Conservation (phyloP, 30 jellyfish, hydroid and myxozoan genomes). For the Aurelia aurita complex sp. Pacific region DNA sequence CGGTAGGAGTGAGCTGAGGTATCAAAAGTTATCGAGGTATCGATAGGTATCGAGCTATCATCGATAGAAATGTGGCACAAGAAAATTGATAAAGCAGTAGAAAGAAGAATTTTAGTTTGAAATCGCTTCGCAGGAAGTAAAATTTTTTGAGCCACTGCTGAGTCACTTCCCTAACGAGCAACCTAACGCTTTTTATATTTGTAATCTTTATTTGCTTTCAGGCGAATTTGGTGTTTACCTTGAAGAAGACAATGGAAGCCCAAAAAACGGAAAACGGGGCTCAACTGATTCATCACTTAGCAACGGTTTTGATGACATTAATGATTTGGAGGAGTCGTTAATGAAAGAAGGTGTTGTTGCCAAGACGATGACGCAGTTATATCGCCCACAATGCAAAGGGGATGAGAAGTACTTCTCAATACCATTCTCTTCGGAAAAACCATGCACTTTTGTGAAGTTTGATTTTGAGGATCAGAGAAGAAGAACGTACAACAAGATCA, state of each 20-base stretch:
- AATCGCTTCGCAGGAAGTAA: too few species aligned
- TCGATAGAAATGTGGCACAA: too few species aligned
- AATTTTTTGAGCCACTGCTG: too few species aligned
- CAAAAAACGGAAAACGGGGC: slow-evolving; percentile 38
- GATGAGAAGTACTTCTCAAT: slow-evolving; percentile 66
- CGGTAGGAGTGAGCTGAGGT: too few species aligned
- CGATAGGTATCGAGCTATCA: too few species aligned
- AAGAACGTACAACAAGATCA: slow-evolving; percentile 69
- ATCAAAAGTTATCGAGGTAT: too few species aligned
- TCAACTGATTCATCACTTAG: background rate
- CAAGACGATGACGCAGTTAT: slow-evolving; percentile 66
- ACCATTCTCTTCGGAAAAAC: slow-evolving; percentile 82
- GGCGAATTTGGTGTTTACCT: slow-evolving; percentile 90
- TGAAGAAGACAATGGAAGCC: slow-evolving; percentile 47
- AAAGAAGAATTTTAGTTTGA: too few species aligned
- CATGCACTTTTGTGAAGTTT: slow-evolving; percentile 88
- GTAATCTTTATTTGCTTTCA: background rate
- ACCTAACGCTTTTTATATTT: too few species aligned
- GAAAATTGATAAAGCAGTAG: too few species aligned
- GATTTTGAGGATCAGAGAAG: slow-evolving; percentile 96
- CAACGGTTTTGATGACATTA: slow-evolving; percentile 11
- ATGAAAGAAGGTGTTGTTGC: slow-evolving; percentile 61
- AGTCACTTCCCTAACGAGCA: too few species aligned
- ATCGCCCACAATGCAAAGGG: slow-evolving; percentile 69
- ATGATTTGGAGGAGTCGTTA: slow-evolving; percentile 57